Evolutionary conservation across 2,888 invertebrate genomes (phyloP).

Genomic region (Orthosia cruda): DNA sequence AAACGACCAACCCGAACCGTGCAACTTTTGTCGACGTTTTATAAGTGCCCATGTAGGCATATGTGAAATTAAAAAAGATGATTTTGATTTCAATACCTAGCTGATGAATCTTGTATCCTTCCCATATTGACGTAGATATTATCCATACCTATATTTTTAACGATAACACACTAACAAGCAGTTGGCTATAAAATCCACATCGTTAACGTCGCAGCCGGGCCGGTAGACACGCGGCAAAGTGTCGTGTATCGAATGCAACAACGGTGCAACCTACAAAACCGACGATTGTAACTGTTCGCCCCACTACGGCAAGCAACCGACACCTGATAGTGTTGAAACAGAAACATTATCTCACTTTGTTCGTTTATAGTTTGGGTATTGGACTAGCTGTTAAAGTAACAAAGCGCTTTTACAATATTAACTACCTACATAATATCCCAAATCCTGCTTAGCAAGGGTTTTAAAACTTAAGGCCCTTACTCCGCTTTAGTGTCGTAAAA

Average conservation of each 20-base stretch:
- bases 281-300: conserved; percentile 73
- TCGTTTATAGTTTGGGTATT: background rate
- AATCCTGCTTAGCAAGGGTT: too few relatives aligned
- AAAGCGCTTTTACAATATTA: too few relatives aligned
- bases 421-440: too few relatives aligned
- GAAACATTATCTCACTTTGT: conserved; percentile 27
- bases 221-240: conserved; percentile 18
- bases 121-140: too few relatives aligned
- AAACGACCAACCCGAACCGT: too few relatives aligned
- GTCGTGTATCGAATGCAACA: conserved; percentile 67
- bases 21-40: too few relatives aligned
- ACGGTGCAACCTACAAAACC: conserved; percentile 77
- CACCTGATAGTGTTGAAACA: conserved; percentile 23
- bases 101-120: too few relatives aligned
- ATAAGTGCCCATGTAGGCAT: too few relatives aligned
- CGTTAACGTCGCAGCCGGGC: conserved; percentile 18
- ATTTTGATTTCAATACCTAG: too few relatives aligned
- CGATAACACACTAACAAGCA: background rate
- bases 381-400: background rate
- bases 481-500: too few relatives aligned
- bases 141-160: background rate
- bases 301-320: conserved; percentile 33
- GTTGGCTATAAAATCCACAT: conserved; percentile 25
- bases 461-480: too few relatives aligned
- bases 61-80: too few relatives aligned